Base-by-base conservation (phyloP, 2,888 invertebrate genomes). In the Odontocerum albicorne region DNA sequence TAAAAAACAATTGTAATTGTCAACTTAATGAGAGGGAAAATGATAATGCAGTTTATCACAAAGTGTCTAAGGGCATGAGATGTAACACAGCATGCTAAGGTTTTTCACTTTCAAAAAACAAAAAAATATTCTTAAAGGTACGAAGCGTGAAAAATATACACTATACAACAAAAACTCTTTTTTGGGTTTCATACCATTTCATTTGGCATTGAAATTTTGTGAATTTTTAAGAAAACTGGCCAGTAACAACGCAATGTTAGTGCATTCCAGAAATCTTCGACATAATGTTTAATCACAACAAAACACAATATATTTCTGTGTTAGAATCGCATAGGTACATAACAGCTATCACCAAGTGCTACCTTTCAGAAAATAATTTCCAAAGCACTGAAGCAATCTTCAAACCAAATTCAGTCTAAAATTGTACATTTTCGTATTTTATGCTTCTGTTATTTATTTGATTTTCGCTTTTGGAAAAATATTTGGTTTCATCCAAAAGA, bases 31-130 rank as follows among this genome's bases (percentile, higher is more conserved):
- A 27, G 27, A 7, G 27, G 4, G 35, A 35, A 1, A n/a, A 16
- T 35, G 35, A 35, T 35, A 20, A 21, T 19, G 36, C 44, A 35
- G 36, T 36, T 46, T 46, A 46, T 46, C 46, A 46, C 46, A 35
- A 32, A n/a, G 35, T 32, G 12, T 35, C 20, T 13, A 46, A 17
- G 19, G 22, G 35, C 46, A 35, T 13, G 33, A 46, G 6, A 20
- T 32, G n/a, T 42, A 42, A 45, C 45, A 13, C 33, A 20, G 15
- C 45, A 33, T 35, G 35, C 45, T 33, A n/a, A 32, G 20, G 17
- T 35, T 46, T 10, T 35, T 36, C 46, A 46, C 32, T 17, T 44
- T n/a, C n/a, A n/a, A n/a, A n/a, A n/a, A n/a, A n/a, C 32, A 44
- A 32, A 42, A 42, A 21, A 32, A 46, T 35, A 20, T 19, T 10